Conservation (phyloP, 1,140 invertebrate species). For the Caerostris extrusa region DNA sequence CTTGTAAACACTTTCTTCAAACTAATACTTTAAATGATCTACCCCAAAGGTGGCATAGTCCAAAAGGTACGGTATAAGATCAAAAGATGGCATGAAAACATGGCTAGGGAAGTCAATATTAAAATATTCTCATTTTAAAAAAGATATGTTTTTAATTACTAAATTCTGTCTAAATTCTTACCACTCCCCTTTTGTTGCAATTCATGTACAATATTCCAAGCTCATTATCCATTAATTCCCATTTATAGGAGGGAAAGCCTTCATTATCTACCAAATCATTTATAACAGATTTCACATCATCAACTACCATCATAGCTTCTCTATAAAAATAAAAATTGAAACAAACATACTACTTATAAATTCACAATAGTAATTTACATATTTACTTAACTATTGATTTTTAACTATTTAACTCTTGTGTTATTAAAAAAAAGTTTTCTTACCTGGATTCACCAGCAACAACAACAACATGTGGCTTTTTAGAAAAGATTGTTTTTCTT, state of each 20-base stretch:
- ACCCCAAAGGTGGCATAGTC: too few relatives aligned
- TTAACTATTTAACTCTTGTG: background rate
- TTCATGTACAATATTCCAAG: slow-evolving; percentile 94
- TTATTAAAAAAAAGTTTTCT: background rate
- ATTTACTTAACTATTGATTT: background rate
- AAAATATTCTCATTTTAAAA: too few relatives aligned
- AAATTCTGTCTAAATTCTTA: slow-evolving; percentile 79
- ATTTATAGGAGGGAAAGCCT: slow-evolving; percentile 92
- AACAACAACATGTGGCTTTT: slow-evolving; percentile 96
- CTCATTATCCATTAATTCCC: slow-evolving; percentile 96
- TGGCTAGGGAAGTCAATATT: too few relatives aligned
- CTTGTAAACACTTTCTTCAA: too few relatives aligned
- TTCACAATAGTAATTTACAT: too few relatives aligned
- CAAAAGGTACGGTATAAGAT: too few relatives aligned
- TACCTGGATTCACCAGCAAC: slow-evolving; percentile 91
- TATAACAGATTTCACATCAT: slow-evolving; percentile 91
- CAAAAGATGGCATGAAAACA: too few relatives aligned
- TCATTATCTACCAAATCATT: slow-evolving; percentile 89
- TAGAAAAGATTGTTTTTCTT: slow-evolving; percentile 91
- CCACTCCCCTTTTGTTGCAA: slow-evolving; percentile 91
- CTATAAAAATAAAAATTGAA: slow-evolving; percentile 81
- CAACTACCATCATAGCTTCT: slow-evolving; percentile 91
- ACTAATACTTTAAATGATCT: too few relatives aligned
- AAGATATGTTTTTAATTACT: too few relatives aligned
- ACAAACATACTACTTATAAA: too few relatives aligned